Percentiles rank a stretch among this genome's conserved stretches.
Evolutionary conservation across 2,888 invertebrate genomes (phyloP).

Genomic region (Eueremaeus valkanovi): DNA sequence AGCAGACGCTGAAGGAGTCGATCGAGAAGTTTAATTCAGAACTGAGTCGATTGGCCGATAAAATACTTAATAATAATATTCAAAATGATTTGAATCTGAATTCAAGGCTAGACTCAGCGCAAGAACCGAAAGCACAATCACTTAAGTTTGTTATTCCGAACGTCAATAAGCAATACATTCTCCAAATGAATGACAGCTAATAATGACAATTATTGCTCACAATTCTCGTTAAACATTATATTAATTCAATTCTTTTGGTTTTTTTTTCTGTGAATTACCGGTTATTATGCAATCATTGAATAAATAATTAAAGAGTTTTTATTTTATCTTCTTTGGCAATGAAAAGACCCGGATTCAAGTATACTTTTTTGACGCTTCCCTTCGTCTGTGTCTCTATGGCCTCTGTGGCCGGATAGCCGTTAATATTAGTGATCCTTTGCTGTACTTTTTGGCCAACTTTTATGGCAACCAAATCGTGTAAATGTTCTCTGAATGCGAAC

Average conservation of each 20-base stretch:
- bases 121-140: background rate
- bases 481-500: constrained; percentile 35
- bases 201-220: too few species aligned
- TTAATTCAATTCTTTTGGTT: too few species aligned
- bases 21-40: background rate
- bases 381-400: constrained; percentile 42
- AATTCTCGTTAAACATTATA: too few species aligned
- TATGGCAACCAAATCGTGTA: constrained; percentile 17
- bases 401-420: constrained; percentile 40
- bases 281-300: too few species aligned
- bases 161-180: background rate
- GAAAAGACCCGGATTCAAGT: constrained; percentile 45
- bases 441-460: background rate
- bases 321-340: too few species aligned
- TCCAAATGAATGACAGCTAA: too few species aligned
- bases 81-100: too few species aligned
- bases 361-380: constrained; percentile 43
- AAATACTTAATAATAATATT: background rate
- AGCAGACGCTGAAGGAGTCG: background rate
- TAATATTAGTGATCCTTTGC: background rate
- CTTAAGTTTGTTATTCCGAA: background rate
- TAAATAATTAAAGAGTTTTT: background rate
- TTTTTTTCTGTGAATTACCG: too few species aligned
- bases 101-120: too few species aligned
- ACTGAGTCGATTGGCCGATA: background rate